Evolutionary conservation across 2,888 invertebrate genomes (phyloP).

Genomic region (Hedychridium roseum): DNA sequence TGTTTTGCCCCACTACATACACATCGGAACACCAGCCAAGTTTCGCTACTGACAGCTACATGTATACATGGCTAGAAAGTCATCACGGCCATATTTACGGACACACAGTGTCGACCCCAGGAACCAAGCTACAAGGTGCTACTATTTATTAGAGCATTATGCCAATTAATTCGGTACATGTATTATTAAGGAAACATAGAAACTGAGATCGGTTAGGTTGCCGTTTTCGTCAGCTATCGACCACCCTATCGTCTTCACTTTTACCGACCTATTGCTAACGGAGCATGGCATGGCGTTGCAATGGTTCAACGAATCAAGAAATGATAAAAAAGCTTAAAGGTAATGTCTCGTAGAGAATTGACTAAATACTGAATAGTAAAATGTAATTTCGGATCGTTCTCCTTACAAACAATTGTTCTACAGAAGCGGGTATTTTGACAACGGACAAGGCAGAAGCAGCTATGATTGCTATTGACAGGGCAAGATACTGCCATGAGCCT

Average conservation of each 20-base stretch:
- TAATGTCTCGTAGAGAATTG: constrained; percentile 63
- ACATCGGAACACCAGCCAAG: constrained; percentile 2
- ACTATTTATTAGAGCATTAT: too few relatives aligned
- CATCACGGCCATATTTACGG: constrained; percentile 17
- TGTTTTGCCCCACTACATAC: constrained; percentile 20
- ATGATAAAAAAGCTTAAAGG: constrained; percentile 82
- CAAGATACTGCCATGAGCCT: constrained; percentile 75
- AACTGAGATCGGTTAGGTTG: too few relatives aligned
- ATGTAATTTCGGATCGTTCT: not conserved
- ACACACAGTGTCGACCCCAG: too few relatives aligned
- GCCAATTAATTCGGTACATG: too few relatives aligned
- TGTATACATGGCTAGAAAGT: too few relatives aligned
- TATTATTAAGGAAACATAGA: too few relatives aligned
- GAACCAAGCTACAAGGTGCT: too few relatives aligned
- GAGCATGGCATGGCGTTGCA: constrained; percentile 91
- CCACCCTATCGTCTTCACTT: not conserved
- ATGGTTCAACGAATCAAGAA: constrained; percentile 83
- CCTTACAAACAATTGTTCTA: constrained; percentile 39
- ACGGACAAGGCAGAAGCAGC: constrained; percentile 79
- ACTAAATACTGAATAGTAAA: not conserved
- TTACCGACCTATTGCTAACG: too few relatives aligned
- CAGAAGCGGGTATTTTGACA: constrained; percentile 84
- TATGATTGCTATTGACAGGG: constrained; percentile 86
- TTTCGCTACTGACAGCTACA: constrained; percentile 12
- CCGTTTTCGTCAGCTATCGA: too few relatives aligned